Base-by-base conservation (phyloP, 1,140 invertebrate species). In the Hylyphantes graminicola region DNA sequence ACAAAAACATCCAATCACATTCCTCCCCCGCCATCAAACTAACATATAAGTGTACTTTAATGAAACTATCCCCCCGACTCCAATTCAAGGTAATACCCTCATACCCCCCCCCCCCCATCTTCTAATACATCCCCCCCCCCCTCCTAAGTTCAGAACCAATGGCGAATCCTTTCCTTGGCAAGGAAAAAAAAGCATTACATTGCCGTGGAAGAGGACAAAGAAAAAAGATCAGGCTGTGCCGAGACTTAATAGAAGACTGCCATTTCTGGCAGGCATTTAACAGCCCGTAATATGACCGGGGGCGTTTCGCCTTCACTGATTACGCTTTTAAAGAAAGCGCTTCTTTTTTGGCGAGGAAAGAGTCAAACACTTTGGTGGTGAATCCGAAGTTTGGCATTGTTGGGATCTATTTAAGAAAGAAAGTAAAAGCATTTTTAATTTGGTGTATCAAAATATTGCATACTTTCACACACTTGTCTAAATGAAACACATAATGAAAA, bases 181-280 rank as follows among this genome's bases (percentile, higher is more conserved):
- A 51, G 53, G 55, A 48, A 76, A 59, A 57, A 35, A 17, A n/a
- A 67, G 79, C 79, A 81, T 81, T 81, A 81, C 72, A 81, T 81
- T 81, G 79, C 79, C 73, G 53, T 70, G 19, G 48, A 53, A 67
- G 50, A 17, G 50, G 17, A 67, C 51, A 78, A 61, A 67, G 7
- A 54, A 17, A 21, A 78, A 19, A 57, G 0, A 51, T 72, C 70
- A 80, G 57, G 63, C 61, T 63, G 55, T 48, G 64, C 55, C 15
- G 35, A 15, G 59, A 48, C 55, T 81, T 81, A 81, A 81, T 81
- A 81, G 79, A 81, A 73, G 79, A 73, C 67, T 81, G 79, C 79
- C 79, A 81, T 81, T 81, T 81, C 68, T 81, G 79, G 67, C 79
- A 81, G 79, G 79, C 79, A 81, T 81, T 81, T 81, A 81, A 81